These are phyloP conservation scores for Triplophysa siluroides DNA, from an alignment of 2,113 vertebrate genomes.

Conservation along the genomic window DNA sequence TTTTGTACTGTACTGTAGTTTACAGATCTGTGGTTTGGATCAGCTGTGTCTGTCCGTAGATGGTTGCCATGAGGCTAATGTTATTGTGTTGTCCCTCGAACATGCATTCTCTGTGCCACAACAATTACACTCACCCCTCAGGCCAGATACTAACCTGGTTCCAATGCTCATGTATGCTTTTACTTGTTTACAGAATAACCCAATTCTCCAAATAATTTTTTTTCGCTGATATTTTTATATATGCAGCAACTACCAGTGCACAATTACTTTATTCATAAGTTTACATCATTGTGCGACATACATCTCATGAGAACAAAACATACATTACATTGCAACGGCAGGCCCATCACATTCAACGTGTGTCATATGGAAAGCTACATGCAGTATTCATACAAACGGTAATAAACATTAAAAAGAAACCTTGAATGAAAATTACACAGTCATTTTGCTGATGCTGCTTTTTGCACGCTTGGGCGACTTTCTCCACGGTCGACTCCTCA, in stretches of 20 bases:
- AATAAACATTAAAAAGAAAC: slow-evolving; percentile 46
- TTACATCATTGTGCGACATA: slow-evolving; percentile 61
- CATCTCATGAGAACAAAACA: slow-evolving; percentile 70
- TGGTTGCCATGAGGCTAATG: slow-evolving; percentile 44
- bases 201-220: not conserved
- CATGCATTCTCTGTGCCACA: slow-evolving; percentile 17
- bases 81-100: slow-evolving; percentile 26
- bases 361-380: slow-evolving; percentile 65
- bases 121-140: slow-evolving; percentile 1
- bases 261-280: slow-evolving; percentile 35
- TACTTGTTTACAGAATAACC: not conserved
- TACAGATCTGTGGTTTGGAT: slow-evolving; percentile 11
- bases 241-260: not conserved
- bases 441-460: slow-evolving; percentile 18
- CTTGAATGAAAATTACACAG: slow-evolving; percentile 39
- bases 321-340: slow-evolving; percentile 73
- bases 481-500: not conserved
- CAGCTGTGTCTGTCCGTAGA: slow-evolving; percentile 16
- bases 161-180: slow-evolving; percentile 38
- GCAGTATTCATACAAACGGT: slow-evolving; percentile 39
- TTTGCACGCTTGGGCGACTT: not conserved
- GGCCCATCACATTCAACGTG: slow-evolving; percentile 70
- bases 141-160: slow-evolving; percentile 48
- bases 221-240: too few relatives aligned
- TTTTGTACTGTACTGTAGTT: not conserved